A percentile compares a stretch with the other conserved stretches of the same genome.
Evolutionary conservation across 2,888 invertebrate species (phyloP).

Genomic region (Drosophila robusta): DNA sequence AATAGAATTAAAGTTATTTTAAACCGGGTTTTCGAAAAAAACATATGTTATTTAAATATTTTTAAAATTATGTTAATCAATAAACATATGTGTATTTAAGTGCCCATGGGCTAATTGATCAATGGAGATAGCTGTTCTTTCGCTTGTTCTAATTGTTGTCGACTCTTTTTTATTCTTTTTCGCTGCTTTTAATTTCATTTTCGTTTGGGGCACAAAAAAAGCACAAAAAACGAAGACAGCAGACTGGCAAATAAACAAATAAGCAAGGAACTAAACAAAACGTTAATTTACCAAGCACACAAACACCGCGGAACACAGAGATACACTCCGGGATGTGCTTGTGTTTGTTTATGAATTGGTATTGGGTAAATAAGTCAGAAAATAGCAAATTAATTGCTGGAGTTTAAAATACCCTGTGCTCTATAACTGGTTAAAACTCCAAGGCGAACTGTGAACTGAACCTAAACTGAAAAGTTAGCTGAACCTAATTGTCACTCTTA

Average conservation of each 20-base stretch:
- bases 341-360: slow-evolving; percentile 51
- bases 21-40: no score
- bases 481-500: no score
- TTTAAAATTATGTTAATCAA: not conserved
- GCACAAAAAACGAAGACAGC: slow-evolving; percentile 25
- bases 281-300: slow-evolving; percentile 64
- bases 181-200: slow-evolving; percentile 62
- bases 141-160: slow-evolving; percentile 36
- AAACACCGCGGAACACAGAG: slow-evolving; percentile 23
- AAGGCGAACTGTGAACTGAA: no score
- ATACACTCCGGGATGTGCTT: slow-evolving; percentile 27
- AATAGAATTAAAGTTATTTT: no score
- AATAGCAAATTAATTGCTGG: not conserved
- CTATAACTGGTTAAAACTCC: not conserved
- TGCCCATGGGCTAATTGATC: slow-evolving; percentile 1
- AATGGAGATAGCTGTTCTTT: slow-evolving; percentile 1
- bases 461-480: no score
- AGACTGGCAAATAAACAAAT: slow-evolving; percentile 73
- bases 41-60: no score
- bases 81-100: no score
- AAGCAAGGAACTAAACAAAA: slow-evolving; percentile 68
- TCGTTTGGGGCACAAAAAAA: slow-evolving; percentile 53
- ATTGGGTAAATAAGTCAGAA: slow-evolving; percentile 48
- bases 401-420: slow-evolving; percentile 22
- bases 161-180: slow-evolving; percentile 31